These are phyloP conservation scores for Chloroclystis v-ata DNA, from an alignment of 2,888 invertebrate genomes.

Conservation along the genomic window DNA sequence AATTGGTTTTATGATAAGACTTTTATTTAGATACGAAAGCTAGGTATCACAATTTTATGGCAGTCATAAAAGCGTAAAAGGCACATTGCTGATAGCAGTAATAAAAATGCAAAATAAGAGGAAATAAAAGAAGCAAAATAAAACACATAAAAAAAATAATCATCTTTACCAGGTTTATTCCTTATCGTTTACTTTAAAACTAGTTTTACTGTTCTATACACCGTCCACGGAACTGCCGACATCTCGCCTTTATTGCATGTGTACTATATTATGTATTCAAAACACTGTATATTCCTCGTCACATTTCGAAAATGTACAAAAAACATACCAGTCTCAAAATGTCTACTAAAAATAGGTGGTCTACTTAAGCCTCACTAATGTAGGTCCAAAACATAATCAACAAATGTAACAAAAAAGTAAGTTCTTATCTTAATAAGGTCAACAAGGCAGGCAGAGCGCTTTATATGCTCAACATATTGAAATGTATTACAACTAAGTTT, in stretches of 20 bases:
- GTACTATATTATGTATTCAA: slow-evolving; percentile 43
- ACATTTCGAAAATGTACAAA: slow-evolving; percentile 11
- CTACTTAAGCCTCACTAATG: slow-evolving; percentile 54
- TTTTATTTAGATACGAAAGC: slow-evolving; percentile 48
- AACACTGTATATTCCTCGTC: slow-evolving; percentile 5
- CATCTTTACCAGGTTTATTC: slow-evolving; percentile 76
- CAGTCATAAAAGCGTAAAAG: slow-evolving; percentile 29
- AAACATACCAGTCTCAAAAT: slow-evolving; percentile 34
- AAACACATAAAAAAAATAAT: slow-evolving; percentile 66
- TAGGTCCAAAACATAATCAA: slow-evolving; percentile 36
- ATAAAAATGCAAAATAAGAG: slow-evolving; percentile 27
- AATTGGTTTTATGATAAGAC: slow-evolving; percentile 26
- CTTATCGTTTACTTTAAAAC: slow-evolving; percentile 73
- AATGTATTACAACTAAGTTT: slow-evolving; percentile 31
- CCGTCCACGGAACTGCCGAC: slow-evolving; percentile 63
- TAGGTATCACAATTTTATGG: slow-evolving; percentile 34
- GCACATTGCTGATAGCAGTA: slow-evolving; percentile 31
- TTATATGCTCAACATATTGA: slow-evolving; percentile 36
- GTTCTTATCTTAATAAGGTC: slow-evolving; percentile 48
- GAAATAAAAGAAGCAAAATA: slow-evolving; percentile 44
- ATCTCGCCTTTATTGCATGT: slow-evolving; percentile 51
- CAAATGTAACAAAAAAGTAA: slow-evolving; percentile 39
- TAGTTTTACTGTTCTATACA: slow-evolving; percentile 75
- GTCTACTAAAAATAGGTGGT: slow-evolving; percentile 51
- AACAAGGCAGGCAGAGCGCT: slow-evolving; percentile 62